Conservation (phyloP, 2,888 invertebrate genomes). For the Cloeon dipterum region DNA sequence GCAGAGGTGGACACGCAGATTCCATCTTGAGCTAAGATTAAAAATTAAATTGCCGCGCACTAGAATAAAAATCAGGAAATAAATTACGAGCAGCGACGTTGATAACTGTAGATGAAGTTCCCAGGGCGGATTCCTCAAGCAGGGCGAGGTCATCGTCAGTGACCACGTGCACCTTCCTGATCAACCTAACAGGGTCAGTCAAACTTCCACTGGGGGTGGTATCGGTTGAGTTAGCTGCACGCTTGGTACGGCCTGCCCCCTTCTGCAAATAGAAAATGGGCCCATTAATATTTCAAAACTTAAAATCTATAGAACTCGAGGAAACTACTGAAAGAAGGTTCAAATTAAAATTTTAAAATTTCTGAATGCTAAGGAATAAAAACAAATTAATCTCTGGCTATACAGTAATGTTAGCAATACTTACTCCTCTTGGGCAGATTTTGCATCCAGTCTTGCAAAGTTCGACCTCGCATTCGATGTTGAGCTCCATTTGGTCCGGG, state of each 20-base stretch:
- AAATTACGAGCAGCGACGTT: not conserved
- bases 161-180: not conserved
- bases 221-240: not conserved
- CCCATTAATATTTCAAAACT: not conserved
- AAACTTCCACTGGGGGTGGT: not conserved
- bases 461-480: conserved; percentile 61
- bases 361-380: no score
- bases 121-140: not conserved
- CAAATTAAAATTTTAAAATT: no score
- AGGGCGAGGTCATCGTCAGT: conserved; percentile 1
- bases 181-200: not conserved
- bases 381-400: no score
- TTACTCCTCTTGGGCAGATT: conserved; percentile 28
- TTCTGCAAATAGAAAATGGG: not conserved
- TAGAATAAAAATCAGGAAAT: no score
- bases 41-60: no score
- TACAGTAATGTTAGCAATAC: no score
- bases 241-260: not conserved
- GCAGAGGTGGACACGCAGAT: not conserved
- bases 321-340: no score
- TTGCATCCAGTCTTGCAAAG: conserved; percentile 59
- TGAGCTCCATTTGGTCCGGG: conserved; percentile 62
- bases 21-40: not conserved
- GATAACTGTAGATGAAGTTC: not conserved
- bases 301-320: no score